phyloP scores from a whole-genome alignment of 2,888 invertebrate species.

The Pimpla rufipes region DNA sequence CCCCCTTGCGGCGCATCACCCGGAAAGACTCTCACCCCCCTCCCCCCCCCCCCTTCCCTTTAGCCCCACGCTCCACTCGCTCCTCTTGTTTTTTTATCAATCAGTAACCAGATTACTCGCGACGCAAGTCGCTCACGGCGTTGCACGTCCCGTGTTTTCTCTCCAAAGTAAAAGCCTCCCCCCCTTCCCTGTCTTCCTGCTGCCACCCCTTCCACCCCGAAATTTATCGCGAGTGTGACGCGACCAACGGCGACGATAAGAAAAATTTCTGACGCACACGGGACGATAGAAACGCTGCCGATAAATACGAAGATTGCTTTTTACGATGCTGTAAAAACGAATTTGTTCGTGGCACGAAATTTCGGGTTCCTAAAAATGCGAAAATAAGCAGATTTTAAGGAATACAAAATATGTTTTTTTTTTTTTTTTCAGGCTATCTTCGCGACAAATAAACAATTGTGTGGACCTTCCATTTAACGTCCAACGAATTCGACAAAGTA shows the following conservation, averaged over 20 bases:
- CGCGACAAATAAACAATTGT: background rate
- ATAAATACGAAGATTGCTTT: constrained; percentile 13
- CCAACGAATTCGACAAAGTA: background rate
- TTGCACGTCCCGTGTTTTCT: constrained; percentile 12
- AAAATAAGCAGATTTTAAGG: background rate
- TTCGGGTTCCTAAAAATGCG: background rate
- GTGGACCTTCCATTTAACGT: background rate
- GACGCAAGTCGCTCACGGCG: constrained; percentile 5
- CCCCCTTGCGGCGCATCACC: background rate
- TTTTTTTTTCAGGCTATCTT: background rate
- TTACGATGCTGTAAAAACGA: background rate
- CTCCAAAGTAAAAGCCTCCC: constrained; percentile 35
- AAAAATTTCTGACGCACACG: constrained; percentile 18
- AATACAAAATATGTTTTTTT: background rate
- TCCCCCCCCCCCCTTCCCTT: too few species aligned
- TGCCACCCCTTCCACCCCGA: too few species aligned
- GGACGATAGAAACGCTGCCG: background rate
- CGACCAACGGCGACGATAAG: constrained; percentile 35
- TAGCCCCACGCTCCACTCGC: constrained; percentile 2
- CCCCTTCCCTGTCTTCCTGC: background rate
- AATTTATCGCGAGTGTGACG: constrained; percentile 29
- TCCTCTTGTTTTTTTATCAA: constrained; percentile 23
- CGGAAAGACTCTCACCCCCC: background rate
- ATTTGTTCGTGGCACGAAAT: background rate
- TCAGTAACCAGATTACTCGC: constrained; percentile 41